phyloP scores from a whole-genome alignment of 2,113 vertebrate genomes.

The Pseudorectes ferrugineus region DNA sequence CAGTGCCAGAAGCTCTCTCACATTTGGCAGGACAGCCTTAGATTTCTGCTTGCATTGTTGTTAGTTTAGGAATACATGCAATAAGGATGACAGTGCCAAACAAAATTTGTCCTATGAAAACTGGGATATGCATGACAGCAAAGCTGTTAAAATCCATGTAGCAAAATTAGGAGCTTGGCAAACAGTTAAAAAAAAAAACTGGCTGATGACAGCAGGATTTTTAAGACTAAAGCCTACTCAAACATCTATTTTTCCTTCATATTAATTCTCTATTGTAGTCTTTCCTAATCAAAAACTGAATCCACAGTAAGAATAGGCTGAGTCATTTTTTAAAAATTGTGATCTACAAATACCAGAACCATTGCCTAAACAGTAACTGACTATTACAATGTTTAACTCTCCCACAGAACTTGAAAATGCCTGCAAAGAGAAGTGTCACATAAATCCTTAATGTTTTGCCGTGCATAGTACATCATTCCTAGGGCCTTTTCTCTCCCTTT shows the following conservation, averaged over 20 bases:
- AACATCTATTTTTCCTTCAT: background rate
- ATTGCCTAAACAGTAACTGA: background rate
- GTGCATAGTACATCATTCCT: background rate
- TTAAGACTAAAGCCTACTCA: conserved; percentile 5
- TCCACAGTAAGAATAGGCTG: background rate
- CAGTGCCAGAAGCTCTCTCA: background rate
- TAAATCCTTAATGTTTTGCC: background rate
- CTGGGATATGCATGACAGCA: conserved; percentile 53
- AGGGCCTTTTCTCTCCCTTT: background rate
- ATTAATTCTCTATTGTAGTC: background rate
- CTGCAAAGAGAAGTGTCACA: background rate
- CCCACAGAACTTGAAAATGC: background rate
- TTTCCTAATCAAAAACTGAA: background rate
- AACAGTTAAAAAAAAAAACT: background rate
- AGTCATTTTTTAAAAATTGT: background rate
- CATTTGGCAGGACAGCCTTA: conserved; percentile 51
- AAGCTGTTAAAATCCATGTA: conserved; percentile 62
- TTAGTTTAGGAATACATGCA: conserved; percentile 33
- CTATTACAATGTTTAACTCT: background rate
- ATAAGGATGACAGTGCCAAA: conserved; percentile 45
- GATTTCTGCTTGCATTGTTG: conserved; percentile 54
- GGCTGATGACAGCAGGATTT: conserved; percentile 49
- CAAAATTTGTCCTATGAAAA: conserved; percentile 58
- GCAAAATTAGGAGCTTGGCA: conserved; percentile 54
- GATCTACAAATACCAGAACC: background rate